Evolutionary conservation across 1,140 invertebrate species (phyloP).

Genomic region (Coptotermes formosanus): DNA sequence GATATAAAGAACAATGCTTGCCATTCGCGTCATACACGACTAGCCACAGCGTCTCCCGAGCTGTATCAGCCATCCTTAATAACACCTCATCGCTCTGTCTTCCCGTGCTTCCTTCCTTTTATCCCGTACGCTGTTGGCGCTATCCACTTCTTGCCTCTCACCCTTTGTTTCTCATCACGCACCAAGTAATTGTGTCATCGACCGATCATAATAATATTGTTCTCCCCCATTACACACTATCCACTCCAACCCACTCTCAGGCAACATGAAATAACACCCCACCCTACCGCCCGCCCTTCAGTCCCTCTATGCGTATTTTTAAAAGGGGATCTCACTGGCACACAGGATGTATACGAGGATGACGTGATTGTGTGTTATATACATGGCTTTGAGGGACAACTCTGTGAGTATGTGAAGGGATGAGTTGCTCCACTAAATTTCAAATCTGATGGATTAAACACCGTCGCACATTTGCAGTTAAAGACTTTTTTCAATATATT

Average conservation of each 20-base stretch:
- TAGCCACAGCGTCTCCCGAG: neutral
- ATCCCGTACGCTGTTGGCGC: neutral
- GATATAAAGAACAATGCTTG: neutral
- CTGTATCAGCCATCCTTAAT: neutral
- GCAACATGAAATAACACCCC: neutral
- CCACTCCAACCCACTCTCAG: neutral
- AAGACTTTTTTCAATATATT: neutral
- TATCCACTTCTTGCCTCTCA: neutral
- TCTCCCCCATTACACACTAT: neutral
- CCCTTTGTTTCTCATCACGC: neutral
- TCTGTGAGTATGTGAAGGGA: neutral
- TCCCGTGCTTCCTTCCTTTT: neutral
- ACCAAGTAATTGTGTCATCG: conserved; percentile 1
- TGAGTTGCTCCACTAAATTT: neutral
- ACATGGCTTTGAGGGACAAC: neutral
- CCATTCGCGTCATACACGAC: too few relatives aligned
- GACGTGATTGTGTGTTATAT: neutral
- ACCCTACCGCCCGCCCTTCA: neutral
- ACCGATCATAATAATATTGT: conserved; percentile 14
- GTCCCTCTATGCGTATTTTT: neutral
- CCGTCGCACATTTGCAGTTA: neutral
- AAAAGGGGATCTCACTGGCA: neutral
- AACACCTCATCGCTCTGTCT: neutral
- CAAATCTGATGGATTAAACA: neutral
- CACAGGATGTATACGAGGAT: neutral